Conservation (phyloP, 2,797 vertebrate species). For the Sebastes hopkinsi region DNA sequence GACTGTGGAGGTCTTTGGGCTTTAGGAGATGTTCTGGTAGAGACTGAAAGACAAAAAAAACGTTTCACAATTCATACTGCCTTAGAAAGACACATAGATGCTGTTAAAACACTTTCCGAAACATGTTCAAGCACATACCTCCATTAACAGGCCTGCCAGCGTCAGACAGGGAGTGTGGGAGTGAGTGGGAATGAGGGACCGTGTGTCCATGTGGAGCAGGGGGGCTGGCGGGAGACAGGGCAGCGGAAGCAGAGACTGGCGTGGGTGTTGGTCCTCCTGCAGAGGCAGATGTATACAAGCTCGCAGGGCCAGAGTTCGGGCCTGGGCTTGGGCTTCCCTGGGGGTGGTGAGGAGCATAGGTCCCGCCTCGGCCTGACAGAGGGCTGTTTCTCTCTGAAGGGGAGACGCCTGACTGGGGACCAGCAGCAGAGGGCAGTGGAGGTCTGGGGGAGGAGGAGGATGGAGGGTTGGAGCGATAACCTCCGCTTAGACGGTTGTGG, state of each 20-base stretch:
- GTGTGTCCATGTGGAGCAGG: slow-evolving; percentile 68
- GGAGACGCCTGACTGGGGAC: slow-evolving; percentile 64
- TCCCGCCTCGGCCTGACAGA: slow-evolving; percentile 62
- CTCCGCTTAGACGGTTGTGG: slow-evolving; percentile 67
- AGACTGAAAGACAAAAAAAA: slow-evolving; percentile 50
- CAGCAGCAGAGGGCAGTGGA: slow-evolving; percentile 61
- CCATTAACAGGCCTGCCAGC: slow-evolving; percentile 75
- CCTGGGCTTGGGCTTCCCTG: slow-evolving; percentile 72
- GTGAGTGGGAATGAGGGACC: slow-evolving; percentile 77
- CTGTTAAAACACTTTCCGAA: background rate
- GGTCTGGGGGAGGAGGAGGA: slow-evolving; percentile 76
- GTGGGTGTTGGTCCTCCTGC: slow-evolving; percentile 52
- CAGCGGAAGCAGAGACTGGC: slow-evolving; percentile 52
- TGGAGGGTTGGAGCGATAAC: slow-evolving; percentile 71
- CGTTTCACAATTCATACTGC: background rate
- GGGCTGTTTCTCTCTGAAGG: slow-evolving; percentile 78
- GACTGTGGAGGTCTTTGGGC: slow-evolving; percentile 77
- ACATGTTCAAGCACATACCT: slow-evolving; percentile 47
- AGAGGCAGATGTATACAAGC: slow-evolving; percentile 67
- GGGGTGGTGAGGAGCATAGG: slow-evolving; percentile 68
- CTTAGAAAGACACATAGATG: background rate
- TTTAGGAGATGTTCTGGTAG: slow-evolving; percentile 78
- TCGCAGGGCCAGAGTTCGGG: slow-evolving; percentile 57
- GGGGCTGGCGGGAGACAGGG: slow-evolving; percentile 69
- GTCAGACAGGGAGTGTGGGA: slow-evolving; percentile 75